A percentile compares a stretch with the other conserved stretches of the same genome.
These are phyloP conservation scores for Microctenopoma lineatum DNA, from an alignment of 2,797 vertebrate species.

Conservation along the genomic window DNA sequence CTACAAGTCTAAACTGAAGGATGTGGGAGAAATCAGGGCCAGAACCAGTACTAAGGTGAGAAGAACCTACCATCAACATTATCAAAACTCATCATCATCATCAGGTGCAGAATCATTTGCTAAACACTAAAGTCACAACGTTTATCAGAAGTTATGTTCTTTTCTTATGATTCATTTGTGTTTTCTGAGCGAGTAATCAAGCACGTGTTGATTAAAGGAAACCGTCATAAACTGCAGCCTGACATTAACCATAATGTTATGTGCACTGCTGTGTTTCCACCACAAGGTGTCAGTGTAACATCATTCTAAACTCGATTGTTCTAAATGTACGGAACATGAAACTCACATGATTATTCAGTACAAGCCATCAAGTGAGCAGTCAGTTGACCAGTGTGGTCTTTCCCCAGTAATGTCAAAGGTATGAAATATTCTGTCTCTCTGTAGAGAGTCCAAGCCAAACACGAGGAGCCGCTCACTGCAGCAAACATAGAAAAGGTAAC, in stretches of 20 bases:
- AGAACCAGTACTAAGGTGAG: constrained; percentile 61
- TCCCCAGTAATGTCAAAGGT: background rate
- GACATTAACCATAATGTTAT: no score
- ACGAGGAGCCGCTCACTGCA: constrained; percentile 13
- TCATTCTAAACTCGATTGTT: background rate
- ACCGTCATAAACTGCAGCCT: background rate
- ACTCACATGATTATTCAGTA: background rate
- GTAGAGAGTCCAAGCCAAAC: constrained; percentile 42
- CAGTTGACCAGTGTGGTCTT: background rate
- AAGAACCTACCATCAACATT: background rate
- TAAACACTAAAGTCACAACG: background rate
- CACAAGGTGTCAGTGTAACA: constrained; percentile 59
- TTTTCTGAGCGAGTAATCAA: background rate
- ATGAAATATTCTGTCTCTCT: constrained; percentile 10
- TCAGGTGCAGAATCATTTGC: background rate
- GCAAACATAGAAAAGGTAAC: constrained; percentile 62
- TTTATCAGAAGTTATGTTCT: no score
- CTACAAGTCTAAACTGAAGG: constrained; percentile 91
- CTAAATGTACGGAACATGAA: background rate
- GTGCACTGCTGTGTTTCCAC: background rate
- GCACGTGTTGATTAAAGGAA: background rate
- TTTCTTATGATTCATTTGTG: no score
- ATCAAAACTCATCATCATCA: no score
- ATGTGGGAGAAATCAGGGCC: constrained; percentile 69
- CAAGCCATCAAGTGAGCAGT: background rate